Base-by-base conservation (phyloP, 2,888 invertebrate genomes). In the Teleogryllus oceanicus region DNA sequence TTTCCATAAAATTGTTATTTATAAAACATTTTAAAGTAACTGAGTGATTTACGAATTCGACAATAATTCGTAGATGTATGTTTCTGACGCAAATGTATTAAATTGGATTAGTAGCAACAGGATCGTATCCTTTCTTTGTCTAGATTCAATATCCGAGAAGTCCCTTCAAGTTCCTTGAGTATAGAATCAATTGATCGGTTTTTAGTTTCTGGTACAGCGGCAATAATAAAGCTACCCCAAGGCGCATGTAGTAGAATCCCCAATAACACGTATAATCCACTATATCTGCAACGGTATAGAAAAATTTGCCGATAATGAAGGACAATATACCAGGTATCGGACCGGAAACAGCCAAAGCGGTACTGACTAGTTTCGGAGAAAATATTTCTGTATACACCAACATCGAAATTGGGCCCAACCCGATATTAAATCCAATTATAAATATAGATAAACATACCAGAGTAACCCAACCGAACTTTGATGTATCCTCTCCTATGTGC, bases 191-290 rank as follows among this genome's bases (percentile, higher is more conserved):
- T 84, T 79, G 85, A 86, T 83, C 86, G 87, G 24, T 88, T 88
- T 83, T 86, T 88, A 0, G 88, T 89, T 83, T 89, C 89, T 0
- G 88, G 88, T 74, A 89, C 84, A 51, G 86, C 87, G n/a, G 87
- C 81, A 75, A 87, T 83, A 77, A 85, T 84, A 86, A 85, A 79
- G 87, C 50, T 11, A 85, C 83, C 0, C 87, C 86, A 1, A 85
- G 76, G 87, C 77, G 83, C 88, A 87, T 24, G 85, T 85, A 0
- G 82, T 51, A 0, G 87, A 88, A 89, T 10, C 86, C 78, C 83
- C 88, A 88, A 84, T 89, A 89, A 1, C 86, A 85, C 0, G 85
- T 84, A 76, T 88, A 84, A 1, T 89, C 89, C 2, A 87, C 85
- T 50, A 85, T 82, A 79, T 85, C 21, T 80, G 86, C 86, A 2